Evolutionary conservation across 2,113 vertebrate species (phyloP), one percentile per base, ranked within the genome.

Genomic region (Pseudolaguvia tuberculata): DNA sequence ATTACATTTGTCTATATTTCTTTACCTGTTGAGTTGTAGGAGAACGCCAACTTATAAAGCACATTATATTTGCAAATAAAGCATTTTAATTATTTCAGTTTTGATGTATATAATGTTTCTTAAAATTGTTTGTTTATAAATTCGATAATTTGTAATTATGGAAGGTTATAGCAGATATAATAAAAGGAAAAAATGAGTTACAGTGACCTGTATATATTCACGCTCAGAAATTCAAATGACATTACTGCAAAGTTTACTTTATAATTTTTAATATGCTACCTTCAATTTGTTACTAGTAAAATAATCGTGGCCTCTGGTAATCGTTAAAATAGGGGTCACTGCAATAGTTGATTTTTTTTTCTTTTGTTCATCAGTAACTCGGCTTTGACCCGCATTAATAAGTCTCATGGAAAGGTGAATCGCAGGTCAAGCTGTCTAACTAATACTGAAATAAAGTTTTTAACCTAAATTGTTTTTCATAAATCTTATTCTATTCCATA

Each of bases 341-440:
- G 88, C 84, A 90, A 91, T 90, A 91, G 93, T 93, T 95, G 94
- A 94, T 93, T 94, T 94, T 94, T 93, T 93, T 93, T 90, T 92
- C 92, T 92, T 94, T 93, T 95, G 94, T 98, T 92, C 93, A 91
- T 92, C 90, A 93, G 93, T 92, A 93, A 92, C 92, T 94, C 90
- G 96, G 93, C 96, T 96, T 98, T 98, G 97, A 98, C 95, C 97
- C 93, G 94, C 95, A 93, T 95, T 91, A 94, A 90, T 91, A 92
- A 91, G 93, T 86, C 75, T 79, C 89, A 87, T 89, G 88, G 87
- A 88, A 93, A 95, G 97, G 96, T 99, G 95, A 99, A 95, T 93
- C 92, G 69, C 93, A 94, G 95, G 97, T 98, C 97, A 99, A 89
- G 86, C 88, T 84, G 97, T 97, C 96, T 97, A 88, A 94, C 91